phyloP scores from a whole-genome alignment of 2,797 vertebrate genomes.

The Hyperoplus lanceolatus region DNA sequence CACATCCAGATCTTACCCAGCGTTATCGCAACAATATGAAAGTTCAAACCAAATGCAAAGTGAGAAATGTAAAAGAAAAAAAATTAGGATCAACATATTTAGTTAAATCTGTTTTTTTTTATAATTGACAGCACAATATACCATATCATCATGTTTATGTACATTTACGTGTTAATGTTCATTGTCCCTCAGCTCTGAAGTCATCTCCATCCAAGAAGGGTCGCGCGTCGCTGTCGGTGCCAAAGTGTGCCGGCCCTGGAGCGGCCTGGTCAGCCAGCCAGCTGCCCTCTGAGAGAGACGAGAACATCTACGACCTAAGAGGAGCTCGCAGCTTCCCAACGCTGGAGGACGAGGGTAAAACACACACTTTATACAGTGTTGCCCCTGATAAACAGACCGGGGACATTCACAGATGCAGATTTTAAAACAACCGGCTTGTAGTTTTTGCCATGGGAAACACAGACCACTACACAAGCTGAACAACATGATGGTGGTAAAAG shows the following conservation, averaged over 20 bases:
- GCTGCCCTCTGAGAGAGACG: constrained; percentile 92
- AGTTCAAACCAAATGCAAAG: background rate
- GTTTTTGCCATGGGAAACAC: constrained; percentile 22
- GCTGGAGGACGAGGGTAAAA: constrained; percentile 94
- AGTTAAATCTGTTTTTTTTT: background rate
- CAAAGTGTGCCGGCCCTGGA: constrained; percentile 89
- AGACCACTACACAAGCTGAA: background rate
- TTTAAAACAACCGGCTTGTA: constrained; percentile 1
- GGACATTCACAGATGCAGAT: background rate
- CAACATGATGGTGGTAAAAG: background rate
- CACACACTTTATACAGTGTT: background rate
- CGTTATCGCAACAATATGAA: background rate
- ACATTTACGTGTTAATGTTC: constrained; percentile 1
- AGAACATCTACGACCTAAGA: constrained; percentile 93
- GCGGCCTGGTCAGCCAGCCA: constrained; percentile 95
- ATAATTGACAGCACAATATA: background rate
- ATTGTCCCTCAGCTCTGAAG: constrained; percentile 88
- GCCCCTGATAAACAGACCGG: background rate
- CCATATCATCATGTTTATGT: background rate
- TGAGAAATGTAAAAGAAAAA: background rate
- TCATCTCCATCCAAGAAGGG: constrained; percentile 98
- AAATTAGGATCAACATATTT: background rate
- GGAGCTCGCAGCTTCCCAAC: constrained; percentile 96
- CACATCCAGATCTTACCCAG: background rate
- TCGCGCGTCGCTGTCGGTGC: constrained; percentile 89